A percentile compares a stretch with the other conserved stretches of the same genome.
Conservation (phyloP, 2,797 vertebrate species). For the Mormyrops attenuatus region DNA sequence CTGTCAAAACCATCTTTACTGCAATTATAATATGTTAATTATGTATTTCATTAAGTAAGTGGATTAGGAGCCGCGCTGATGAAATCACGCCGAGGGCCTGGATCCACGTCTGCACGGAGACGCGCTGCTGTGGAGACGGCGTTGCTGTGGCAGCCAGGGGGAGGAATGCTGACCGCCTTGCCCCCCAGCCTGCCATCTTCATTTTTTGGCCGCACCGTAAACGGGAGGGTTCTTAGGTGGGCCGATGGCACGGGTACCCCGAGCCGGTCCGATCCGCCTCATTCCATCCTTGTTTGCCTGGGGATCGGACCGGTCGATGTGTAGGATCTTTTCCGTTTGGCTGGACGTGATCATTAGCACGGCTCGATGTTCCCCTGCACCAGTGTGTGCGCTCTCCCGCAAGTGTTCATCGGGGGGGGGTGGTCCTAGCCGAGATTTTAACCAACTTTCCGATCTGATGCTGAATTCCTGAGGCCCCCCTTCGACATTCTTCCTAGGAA, state of each 20-base stretch:
- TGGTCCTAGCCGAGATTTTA: neutral
- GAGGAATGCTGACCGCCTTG: neutral
- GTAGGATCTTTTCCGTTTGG: neutral
- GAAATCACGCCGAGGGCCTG: conserved; percentile 76
- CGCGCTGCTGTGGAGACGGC: conserved; percentile 29
- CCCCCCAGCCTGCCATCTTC: neutral
- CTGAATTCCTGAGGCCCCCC: conserved; percentile 37
- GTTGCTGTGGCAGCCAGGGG: conserved; percentile 18
- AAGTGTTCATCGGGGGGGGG: neutral
- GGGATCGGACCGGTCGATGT: neutral
- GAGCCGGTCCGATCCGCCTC: neutral
- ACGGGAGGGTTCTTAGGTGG: neutral
- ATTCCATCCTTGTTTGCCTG: neutral
- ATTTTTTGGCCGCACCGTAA: neutral
- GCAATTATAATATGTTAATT: conserved; percentile 99
- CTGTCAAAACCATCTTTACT: conserved; percentile 99
- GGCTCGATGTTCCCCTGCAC: neutral
- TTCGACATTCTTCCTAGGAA: conserved; percentile 42
- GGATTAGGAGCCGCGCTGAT: conserved; percentile 84
- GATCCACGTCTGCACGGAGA: conserved; percentile 67
- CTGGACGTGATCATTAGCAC: neutral
- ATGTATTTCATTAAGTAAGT: conserved; percentile 99
- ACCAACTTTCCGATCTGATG: conserved; percentile 22
- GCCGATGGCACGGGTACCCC: neutral
- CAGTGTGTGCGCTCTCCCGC: neutral